Evolutionary conservation across 1,140 invertebrate species (phyloP).

Genomic region (Tyrophagus putrescentiae): DNA sequence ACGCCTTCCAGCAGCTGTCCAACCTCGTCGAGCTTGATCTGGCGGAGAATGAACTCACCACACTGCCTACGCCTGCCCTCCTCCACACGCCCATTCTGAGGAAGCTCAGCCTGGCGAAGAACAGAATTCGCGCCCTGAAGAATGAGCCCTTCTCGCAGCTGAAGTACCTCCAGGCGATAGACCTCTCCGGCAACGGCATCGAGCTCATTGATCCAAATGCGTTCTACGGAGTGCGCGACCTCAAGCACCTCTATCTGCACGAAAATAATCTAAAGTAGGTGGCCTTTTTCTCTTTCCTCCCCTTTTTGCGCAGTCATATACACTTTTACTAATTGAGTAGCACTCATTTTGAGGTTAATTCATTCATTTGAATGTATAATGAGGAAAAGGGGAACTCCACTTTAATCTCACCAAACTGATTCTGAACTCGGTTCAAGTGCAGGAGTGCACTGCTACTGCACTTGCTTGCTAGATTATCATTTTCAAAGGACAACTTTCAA

Average conservation of each 20-base stretch:
- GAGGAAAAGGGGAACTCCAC: too few species aligned
- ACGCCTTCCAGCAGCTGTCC: slow-evolving; percentile 28
- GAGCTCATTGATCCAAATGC: slow-evolving; percentile 41
- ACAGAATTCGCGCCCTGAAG: slow-evolving; percentile 49
- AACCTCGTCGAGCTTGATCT: slow-evolving; percentile 53
- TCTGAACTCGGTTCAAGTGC: too few species aligned
- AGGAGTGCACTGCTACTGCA: too few species aligned
- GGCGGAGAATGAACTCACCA: slow-evolving; percentile 49
- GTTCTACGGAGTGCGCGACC: slow-evolving; percentile 54
- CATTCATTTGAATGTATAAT: slow-evolving; percentile 3
- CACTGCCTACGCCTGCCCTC: slow-evolving; percentile 52
- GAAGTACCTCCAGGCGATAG: slow-evolving; percentile 51
- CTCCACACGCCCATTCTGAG: slow-evolving; percentile 51
- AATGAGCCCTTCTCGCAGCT: slow-evolving; percentile 52
- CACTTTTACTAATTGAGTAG: too few species aligned
- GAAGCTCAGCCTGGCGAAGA: slow-evolving; percentile 54
- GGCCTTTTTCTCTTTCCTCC: neutral
- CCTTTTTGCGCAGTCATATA: neutral
- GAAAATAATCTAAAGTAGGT: slow-evolving; percentile 55
- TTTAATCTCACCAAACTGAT: too few species aligned
- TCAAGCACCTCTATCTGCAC: slow-evolving; percentile 66
- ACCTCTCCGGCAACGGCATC: slow-evolving; percentile 53
- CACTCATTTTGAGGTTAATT: neutral
- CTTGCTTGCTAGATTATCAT: too few species aligned
- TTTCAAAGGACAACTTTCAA: too few species aligned